phyloP scores from a whole-genome alignment of 2,888 invertebrate species.

The Drosophila helvetica region DNA sequence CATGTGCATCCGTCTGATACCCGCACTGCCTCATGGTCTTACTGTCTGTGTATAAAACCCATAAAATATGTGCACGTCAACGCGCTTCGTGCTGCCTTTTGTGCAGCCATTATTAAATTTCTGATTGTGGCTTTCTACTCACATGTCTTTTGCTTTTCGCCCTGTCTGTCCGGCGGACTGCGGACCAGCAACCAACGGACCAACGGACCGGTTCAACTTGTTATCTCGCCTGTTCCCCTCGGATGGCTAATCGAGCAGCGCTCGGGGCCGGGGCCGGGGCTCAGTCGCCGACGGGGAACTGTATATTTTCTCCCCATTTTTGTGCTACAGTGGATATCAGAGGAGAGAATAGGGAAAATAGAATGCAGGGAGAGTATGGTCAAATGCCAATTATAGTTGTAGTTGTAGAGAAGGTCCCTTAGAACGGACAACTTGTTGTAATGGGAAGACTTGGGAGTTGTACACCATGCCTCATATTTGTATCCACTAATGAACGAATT shows the following conservation, averaged over 20 bases:
- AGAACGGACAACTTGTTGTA: not conserved
- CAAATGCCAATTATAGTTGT: not conserved
- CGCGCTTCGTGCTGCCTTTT: constrained; percentile 74
- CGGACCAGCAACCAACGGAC: constrained; percentile 15
- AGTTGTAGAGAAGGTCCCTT: not conserved
- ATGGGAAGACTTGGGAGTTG: not conserved
- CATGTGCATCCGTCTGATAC: constrained; percentile 75
- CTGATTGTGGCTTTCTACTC: constrained; percentile 80
- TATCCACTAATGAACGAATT: not conserved
- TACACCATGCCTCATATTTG: not conserved
- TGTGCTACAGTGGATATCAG: constrained; percentile 50
- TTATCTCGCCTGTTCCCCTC: constrained; percentile 66
- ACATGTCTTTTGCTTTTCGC: constrained; percentile 53
- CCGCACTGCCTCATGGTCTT: constrained; percentile 15
- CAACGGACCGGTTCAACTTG: constrained; percentile 69
- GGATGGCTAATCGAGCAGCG: constrained; percentile 61
- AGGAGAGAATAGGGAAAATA: not conserved
- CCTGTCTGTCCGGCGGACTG: constrained; percentile 26
- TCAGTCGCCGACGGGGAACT: constrained; percentile 29
- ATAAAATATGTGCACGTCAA: constrained; percentile 81
- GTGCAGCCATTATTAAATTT: constrained; percentile 81
- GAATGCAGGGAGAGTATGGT: not conserved
- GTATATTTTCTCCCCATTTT: constrained; percentile 14
- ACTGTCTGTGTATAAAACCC: constrained; percentile 68
- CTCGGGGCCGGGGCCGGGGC: not conserved